Evolutionary conservation across 2,113 vertebrate genomes (phyloP), one percentile per base, ranked within the genome.

Genomic region (Phasianus colchicus): DNA sequence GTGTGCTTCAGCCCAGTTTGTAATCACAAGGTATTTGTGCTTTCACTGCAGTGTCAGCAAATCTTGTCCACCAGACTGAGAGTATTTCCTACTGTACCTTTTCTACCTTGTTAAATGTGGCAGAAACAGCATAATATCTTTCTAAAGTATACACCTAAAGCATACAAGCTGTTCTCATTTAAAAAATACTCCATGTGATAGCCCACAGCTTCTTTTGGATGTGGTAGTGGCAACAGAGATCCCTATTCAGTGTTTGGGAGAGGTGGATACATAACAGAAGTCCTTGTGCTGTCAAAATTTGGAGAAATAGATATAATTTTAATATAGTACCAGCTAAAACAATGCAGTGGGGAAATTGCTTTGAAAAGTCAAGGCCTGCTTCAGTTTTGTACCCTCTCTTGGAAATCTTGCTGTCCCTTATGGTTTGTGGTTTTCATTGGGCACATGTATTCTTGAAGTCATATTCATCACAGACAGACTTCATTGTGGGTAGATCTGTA

Each of bases 161-260:
- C 16, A 7, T 70, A 3, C 54, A 15, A 76, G 63, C 19, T 29
- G 16, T 61, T 78, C 42, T 20, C 6, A 3, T 4, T 8, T 69
- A 63, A 29, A 48, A 64, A 70, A 13, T 60, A 25, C 11, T 55
- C 13, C 6, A 14, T 34, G 45, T 66, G 45, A 76, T 65, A 92
- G 30, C 21, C 22, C 20, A 3, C 36, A 7, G 12, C n/a, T 88
- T 67, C 20, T 79, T n/a, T 63, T 72, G 18, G 16, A 18, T 2
- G 0, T 30, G 5, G 15, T 58, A 60, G 43, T 19, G 57, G n/a
- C 38, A 0, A 0, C 38, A 9, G 52, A 82, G 36, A 11, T 76
- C 8, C 11, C 83, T 2, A 8, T 61, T 32, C 16, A 17, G 30
- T 29, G 32, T 76, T n/a, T 90, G 16, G 18, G 25, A 63, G 40